These are phyloP conservation scores for Gisinianus flammeolus DNA, from an alignment of 2,888 invertebrate genomes.

Conservation along the genomic window DNA sequence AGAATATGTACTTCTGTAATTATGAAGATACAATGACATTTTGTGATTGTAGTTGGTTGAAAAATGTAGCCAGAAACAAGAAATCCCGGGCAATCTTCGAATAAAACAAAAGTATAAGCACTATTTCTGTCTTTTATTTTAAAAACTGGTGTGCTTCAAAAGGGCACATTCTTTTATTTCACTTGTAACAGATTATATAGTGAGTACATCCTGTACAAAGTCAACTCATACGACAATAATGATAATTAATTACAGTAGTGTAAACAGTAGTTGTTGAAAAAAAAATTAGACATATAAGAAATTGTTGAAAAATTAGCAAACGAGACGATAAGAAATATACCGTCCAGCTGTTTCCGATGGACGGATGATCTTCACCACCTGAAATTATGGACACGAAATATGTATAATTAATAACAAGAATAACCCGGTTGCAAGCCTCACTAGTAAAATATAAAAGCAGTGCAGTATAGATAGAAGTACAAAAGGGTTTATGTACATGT, in stretches of 20 bases:
- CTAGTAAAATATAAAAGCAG: background rate
- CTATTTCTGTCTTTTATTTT: background rate
- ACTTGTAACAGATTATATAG: background rate
- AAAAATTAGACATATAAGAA: background rate
- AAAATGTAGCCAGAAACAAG: constrained; percentile 16
- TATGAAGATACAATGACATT: no score
- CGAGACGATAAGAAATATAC: constrained; percentile 96
- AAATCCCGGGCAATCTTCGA: background rate
- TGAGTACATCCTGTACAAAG: background rate
- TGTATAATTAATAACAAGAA: background rate
- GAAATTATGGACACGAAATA: constrained; percentile 60
- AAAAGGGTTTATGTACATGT: background rate
- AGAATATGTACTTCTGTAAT: no score
- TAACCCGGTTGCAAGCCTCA: background rate
- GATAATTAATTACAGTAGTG: background rate
- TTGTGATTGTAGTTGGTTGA: background rate
- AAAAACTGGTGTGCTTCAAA: background rate
- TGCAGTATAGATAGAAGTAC: background rate
- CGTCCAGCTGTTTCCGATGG: constrained; percentile 97
- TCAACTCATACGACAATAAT: background rate
- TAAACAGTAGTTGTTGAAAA: background rate
- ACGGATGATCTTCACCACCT: constrained; percentile 97
- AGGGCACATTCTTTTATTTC: no score
- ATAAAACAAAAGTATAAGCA: background rate
- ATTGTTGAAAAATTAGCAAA: constrained; percentile 69